These are phyloP conservation scores for Germaria angustata DNA, from an alignment of 2,888 invertebrate genomes.

Conservation along the genomic window DNA sequence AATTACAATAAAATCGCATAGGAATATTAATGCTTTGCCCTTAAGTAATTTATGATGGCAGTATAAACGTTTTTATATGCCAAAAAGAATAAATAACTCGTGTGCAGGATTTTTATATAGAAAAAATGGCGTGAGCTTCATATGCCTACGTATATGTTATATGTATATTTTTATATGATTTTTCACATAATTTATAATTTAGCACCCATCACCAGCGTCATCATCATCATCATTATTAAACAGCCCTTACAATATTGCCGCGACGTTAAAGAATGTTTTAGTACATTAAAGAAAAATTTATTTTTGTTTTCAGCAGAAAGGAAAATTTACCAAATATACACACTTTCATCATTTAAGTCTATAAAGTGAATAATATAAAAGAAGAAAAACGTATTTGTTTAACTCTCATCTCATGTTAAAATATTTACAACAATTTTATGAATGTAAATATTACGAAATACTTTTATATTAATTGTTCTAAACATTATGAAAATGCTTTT, in stretches of 20 bases:
- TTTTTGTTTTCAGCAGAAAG: background rate
- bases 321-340: background rate
- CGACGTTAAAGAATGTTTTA: conserved; percentile 13
- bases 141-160: background rate
- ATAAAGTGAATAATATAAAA: background rate
- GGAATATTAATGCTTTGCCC: conserved; percentile 55
- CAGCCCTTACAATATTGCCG: background rate
- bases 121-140: background rate
- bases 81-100: background rate
- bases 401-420: conserved; percentile 2
- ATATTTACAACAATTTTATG: conserved; percentile 42
- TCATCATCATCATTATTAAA: conserved; percentile 37
- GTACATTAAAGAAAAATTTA: conserved; percentile 22
- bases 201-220: conserved; percentile 44
- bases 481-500: conserved; percentile 45
- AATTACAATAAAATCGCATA: conserved; percentile 32
- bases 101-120: background rate
- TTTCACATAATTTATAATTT: conserved; percentile 58
- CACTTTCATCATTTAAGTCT: background rate
- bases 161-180: conserved; percentile 31
- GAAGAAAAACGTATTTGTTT: background rate
- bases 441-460: background rate
- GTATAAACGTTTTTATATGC: conserved; percentile 47
- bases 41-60: conserved; percentile 58
- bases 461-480: background rate